Conservation (phyloP, 2,797 vertebrate species). For the Lindbergichthys nudifrons region DNA sequence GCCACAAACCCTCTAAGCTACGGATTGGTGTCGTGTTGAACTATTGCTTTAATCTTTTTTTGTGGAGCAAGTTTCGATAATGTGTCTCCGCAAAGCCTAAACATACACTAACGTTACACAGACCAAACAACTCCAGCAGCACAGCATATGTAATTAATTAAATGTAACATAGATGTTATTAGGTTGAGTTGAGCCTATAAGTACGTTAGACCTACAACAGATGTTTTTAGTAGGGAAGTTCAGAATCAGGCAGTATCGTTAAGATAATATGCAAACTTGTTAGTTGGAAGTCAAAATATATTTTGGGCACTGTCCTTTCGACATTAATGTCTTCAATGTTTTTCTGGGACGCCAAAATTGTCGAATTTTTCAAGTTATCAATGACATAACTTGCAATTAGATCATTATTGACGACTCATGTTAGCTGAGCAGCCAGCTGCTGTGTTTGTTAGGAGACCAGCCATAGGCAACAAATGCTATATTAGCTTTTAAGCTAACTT, state of each 20-base stretch:
- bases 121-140: not conserved
- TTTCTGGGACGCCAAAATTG: not conserved
- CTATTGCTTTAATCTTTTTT: slow-evolving; percentile 4
- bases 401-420: slow-evolving; percentile 35
- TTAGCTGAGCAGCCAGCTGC: slow-evolving; percentile 58
- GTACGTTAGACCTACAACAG: not conserved
- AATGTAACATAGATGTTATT: slow-evolving; percentile 3
- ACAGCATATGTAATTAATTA: not conserved
- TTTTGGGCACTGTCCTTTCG: not conserved
- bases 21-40: not conserved
- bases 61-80: slow-evolving; percentile 34
- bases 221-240: slow-evolving; percentile 30
- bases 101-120: not conserved
- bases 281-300: not conserved
- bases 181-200: not conserved
- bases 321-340: not conserved
- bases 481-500: slow-evolving; percentile 71
- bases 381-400: slow-evolving; percentile 10
- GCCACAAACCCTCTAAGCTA: not conserved
- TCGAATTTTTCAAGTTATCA: slow-evolving; percentile 36
- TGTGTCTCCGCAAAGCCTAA: slow-evolving; percentile 12
- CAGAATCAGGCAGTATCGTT: not conserved
- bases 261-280: slow-evolving; percentile 35
- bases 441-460: slow-evolving; percentile 42
- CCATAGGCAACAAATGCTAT: slow-evolving; percentile 64